Evolutionary conservation across 2,113 vertebrate genomes (phyloP).

Genomic region (Thamnophis sirtalis): DNA sequence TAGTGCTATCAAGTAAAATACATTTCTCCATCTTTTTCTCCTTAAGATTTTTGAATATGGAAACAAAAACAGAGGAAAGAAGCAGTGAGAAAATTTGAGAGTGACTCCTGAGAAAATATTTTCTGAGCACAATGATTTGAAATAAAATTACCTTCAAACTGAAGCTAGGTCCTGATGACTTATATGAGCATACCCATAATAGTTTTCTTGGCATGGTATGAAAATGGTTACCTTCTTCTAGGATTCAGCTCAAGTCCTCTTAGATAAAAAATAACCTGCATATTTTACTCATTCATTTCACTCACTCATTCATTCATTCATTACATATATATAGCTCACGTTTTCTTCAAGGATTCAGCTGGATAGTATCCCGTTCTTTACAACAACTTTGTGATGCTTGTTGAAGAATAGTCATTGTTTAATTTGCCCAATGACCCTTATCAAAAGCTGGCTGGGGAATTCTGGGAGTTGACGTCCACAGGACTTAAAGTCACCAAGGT

Average conservation of each 20-base stretch:
- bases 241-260: not conserved
- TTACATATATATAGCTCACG: too few species aligned
- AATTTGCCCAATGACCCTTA: not conserved
- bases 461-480: too few species aligned
- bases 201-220: not conserved
- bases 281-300: not conserved
- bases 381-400: not conserved
- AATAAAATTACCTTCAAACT: not conserved
- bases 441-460: too few species aligned
- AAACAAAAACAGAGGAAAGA: not conserved
- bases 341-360: too few species aligned
- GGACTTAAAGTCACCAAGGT: too few species aligned
- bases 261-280: not conserved
- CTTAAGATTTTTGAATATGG: not conserved
- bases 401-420: not conserved
- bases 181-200: not conserved
- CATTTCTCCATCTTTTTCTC: not conserved
- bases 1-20: not conserved
- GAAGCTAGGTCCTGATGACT: not conserved
- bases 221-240: not conserved
- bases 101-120: not conserved
- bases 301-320: not conserved
- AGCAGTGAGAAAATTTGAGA: not conserved
- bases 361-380: not conserved
- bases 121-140: not conserved